Percentiles rank a stretch among this genome's conserved stretches.
These are phyloP conservation scores for Crematogaster levior DNA, from an alignment of 2,888 invertebrate genomes.

Conservation along the genomic window DNA sequence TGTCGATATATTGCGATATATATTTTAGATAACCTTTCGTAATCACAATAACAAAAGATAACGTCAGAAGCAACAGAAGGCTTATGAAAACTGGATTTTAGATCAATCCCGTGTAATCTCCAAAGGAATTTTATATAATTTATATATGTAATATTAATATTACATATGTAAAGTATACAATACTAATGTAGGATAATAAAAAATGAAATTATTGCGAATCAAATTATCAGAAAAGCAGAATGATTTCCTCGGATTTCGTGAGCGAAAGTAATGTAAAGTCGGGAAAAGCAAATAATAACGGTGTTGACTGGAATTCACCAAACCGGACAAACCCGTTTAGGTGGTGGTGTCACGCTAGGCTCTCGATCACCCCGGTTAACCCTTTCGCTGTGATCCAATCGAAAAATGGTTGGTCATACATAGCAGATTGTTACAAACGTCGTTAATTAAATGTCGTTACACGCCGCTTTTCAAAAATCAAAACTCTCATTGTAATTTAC, in stretches of 20 bases:
- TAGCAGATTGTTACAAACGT: not conserved
- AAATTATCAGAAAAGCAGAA: not conserved
- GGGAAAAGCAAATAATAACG: conserved; percentile 50
- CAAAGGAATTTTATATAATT: not conserved
- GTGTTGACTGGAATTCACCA: conserved; percentile 42
- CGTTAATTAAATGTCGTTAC: not conserved
- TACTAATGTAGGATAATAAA: too few species aligned
- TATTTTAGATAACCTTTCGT: conserved; percentile 27
- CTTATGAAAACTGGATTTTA: not conserved
- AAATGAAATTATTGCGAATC: not conserved
- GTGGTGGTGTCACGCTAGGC: conserved; percentile 26
- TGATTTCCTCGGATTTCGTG: conserved; percentile 34
- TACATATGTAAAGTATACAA: too few species aligned
- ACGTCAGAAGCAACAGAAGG: not conserved
- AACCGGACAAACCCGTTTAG: conserved; percentile 53
- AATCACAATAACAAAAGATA: conserved; percentile 24
- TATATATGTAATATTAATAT: not conserved
- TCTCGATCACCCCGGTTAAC: conserved; percentile 45
- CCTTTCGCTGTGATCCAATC: conserved; percentile 31
- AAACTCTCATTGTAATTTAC: not conserved
- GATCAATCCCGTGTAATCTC: not conserved
- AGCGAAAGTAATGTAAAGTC: conserved; percentile 41
- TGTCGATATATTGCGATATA: conserved; percentile 3
- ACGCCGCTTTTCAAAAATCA: not conserved
- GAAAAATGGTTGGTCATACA: not conserved